Evolutionary conservation across 2,888 invertebrate species (phyloP).

Genomic region (Eupithecia dodoneata): DNA sequence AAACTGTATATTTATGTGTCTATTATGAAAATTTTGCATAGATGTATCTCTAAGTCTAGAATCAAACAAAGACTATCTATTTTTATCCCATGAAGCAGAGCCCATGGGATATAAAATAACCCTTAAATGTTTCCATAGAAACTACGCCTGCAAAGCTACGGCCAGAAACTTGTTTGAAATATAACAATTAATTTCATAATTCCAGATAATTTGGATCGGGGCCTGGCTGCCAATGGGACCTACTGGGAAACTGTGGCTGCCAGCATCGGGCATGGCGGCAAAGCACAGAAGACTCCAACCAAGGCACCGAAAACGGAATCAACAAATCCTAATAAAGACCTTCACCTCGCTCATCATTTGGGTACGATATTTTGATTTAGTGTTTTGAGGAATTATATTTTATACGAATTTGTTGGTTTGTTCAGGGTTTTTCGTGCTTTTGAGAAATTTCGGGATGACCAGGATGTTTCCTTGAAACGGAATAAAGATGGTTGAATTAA

Average conservation of each 20-base stretch:
- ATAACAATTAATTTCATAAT: background rate
- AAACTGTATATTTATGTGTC: no score
- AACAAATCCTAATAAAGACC: background rate
- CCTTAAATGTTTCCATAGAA: no score
- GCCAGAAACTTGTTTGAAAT: background rate
- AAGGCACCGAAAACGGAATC: background rate
- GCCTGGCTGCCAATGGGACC: constrained; percentile 57
- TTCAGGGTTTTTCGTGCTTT: background rate
- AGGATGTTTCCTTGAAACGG: background rate
- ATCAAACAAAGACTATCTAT: no score
- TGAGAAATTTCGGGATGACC: background rate
- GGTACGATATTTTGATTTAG: constrained; percentile 7
- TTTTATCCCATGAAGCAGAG: no score
- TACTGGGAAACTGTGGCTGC: constrained; percentile 60
- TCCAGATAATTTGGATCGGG: constrained; percentile 63
- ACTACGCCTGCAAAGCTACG: no score
- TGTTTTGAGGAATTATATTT: background rate
- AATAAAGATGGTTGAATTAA: background rate
- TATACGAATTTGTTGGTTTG: background rate
- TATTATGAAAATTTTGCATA: no score
- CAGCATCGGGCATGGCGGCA: constrained; percentile 41
- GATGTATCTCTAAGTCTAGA: no score
- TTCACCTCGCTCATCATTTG: background rate
- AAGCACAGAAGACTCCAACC: constrained; percentile 17
- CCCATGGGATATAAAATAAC: no score